Evolutionary conservation across 2,888 invertebrate genomes (phyloP).

Genomic region (Blera fallax): DNA sequence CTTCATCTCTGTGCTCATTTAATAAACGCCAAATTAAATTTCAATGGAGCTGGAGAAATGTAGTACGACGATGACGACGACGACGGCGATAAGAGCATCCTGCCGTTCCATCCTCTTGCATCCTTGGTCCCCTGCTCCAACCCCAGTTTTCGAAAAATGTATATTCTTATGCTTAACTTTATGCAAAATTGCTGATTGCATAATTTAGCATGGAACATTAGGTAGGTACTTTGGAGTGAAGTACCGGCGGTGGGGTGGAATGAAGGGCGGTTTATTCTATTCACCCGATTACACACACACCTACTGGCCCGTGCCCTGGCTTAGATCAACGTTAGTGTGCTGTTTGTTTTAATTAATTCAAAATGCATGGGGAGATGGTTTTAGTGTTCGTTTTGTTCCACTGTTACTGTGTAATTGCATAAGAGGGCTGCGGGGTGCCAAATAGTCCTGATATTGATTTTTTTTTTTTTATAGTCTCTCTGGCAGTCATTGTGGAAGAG

Average conservation of each 20-base stretch:
- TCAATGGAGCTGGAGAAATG: conserved; percentile 71
- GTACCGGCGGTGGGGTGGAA: conserved; percentile 19
- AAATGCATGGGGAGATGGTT: conserved; percentile 63
- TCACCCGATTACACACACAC: conserved; percentile 58
- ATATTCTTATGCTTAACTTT: conserved; percentile 70
- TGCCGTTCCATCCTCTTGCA: not conserved
- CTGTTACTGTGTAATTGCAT: conserved; percentile 56
- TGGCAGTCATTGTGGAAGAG: not conserved
- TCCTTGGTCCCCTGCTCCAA: not conserved
- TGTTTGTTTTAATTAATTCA: conserved; percentile 73
- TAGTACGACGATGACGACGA: conserved; percentile 36
- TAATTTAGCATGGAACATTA: conserved; percentile 76
- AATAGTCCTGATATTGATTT: conserved; percentile 47
- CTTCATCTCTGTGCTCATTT: conserved; percentile 65
- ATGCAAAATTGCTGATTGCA: conserved; percentile 76
- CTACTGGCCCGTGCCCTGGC: not conserved
- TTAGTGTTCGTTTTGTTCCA: conserved; percentile 9
- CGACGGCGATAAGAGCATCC: conserved; percentile 5
- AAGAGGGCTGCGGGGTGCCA: conserved; percentile 21
- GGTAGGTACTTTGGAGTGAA: conserved; percentile 58
- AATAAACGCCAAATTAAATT: conserved; percentile 76
- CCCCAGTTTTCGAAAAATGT: conserved; percentile 17
- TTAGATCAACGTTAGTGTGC: conserved; percentile 65
- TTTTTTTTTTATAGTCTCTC: conserved; percentile 2
- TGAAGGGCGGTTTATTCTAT: conserved; percentile 41